phyloP scores from a whole-genome alignment of 1,140 invertebrate species.

The Aphelinus certus region DNA sequence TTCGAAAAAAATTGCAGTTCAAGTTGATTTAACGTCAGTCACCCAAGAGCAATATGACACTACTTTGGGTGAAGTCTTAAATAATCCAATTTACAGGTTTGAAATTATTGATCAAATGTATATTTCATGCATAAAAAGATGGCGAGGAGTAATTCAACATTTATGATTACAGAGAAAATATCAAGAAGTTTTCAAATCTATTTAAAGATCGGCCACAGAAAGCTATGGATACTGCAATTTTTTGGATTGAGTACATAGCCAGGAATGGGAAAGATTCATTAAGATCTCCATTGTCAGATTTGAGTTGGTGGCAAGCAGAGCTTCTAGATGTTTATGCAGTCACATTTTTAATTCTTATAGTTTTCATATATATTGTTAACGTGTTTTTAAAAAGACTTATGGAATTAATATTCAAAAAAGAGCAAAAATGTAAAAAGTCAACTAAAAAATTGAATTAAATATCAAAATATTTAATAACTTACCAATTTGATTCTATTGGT shows the following conservation, averaged over 20 bases:
- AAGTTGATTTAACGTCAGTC: conserved; percentile 51
- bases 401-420: neutral
- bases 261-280: conserved; percentile 64
- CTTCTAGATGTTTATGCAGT: conserved; percentile 58
- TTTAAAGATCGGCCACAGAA: conserved; percentile 60
- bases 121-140: too few species aligned
- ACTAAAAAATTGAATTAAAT: too few species aligned
- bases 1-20: conserved; percentile 54
- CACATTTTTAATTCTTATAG: neutral
- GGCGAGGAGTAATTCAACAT: too few species aligned
- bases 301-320: conserved; percentile 62
- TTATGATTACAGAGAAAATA: conserved; percentile 43
- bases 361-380: neutral
- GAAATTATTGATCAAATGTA: too few species aligned
- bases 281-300: conserved; percentile 57
- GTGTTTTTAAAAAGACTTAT: neutral
- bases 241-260: conserved; percentile 71
- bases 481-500: too few species aligned
- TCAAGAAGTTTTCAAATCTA: conserved; percentile 40
- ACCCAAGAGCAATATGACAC: conserved; percentile 46
- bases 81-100: conserved; percentile 53
- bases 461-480: too few species aligned
- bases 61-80: conserved; percentile 51
- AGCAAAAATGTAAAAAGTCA: too few species aligned
- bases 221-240: conserved; percentile 67